Base-by-base conservation (phyloP, 1,140 invertebrate genomes). In the Scaptomyza hsui region DNA sequence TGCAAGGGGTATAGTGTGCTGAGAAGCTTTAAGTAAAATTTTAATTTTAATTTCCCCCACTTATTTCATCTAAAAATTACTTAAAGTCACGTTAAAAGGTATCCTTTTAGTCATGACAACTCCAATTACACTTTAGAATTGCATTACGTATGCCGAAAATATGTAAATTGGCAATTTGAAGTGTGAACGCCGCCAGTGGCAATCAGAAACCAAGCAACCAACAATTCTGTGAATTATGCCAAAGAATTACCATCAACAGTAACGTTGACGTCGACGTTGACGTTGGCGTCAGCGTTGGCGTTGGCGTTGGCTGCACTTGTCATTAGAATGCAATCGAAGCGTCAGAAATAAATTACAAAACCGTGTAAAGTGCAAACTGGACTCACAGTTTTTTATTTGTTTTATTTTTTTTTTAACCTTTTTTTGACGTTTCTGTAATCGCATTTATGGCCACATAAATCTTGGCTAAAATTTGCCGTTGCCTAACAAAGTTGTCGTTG, bases 281-380 rank as follows among this genome's bases (percentile, higher is more conserved):
- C 39, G 21, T 44, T 10, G 12, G 7, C 13, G 13, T 41, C 15
- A 26, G 1, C 47, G 19, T 16, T 24, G 63, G 9, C 29, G 44
- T 42, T 45, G 59, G 53, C 67, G 60, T 64, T 53, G 56, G 59
- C 74, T 73, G 81, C 81, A 86, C 81, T 85, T 85, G 81, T 78
- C 82, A 86, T 85, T 85, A 86, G 81, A 88, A 86, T 85, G 82
- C 78, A 83, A 85, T 81, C 82, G 81, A 71, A 85, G 81, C 81
- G 65, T 85, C 81, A 86, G 82, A 85, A 85, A 85, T 86, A 85
- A 85, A 85, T 85, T 85, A 85, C 77, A 85, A 85, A 85, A 85
- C 53, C 81, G 82, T 85, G 81, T 85, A 85, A 85, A 88, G 81
- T 85, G 81, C 77, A 86, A 74, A 81, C 76, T 77, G 81, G 77